Evolutionary conservation across 2,113 vertebrate genomes (phyloP), one percentile per base, ranked within the genome.

Genomic region (Silurus glanis): DNA sequence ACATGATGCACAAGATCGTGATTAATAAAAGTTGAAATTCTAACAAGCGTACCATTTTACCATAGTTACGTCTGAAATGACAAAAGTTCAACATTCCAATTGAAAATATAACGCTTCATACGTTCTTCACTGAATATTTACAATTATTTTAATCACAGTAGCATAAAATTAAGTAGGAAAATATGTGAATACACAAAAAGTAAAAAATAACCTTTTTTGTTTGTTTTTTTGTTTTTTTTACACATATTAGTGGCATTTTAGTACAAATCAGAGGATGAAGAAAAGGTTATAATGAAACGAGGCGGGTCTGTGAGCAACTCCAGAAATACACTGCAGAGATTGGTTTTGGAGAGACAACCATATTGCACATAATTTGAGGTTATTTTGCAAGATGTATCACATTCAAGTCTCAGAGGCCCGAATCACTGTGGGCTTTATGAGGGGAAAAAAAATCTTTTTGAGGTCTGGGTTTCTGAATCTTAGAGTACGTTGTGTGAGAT

Each of bases 301-400:
- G 51, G 71, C 13, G 74, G 37, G 64, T 87, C 28, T 67, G 76
- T 64, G 80, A 74, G 59, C 8, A 49, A 78, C 28, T 81, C 14
- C n/a, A 64, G 45, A 85, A 58, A 76, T 96, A 96, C 95, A 98
- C 96, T 97, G 97, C 95, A 95, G 97, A 98, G 97, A 97, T 96
- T 93, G 91, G 93, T 93, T 95, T 96, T 96, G 96, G 95, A 97
- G 96, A 97, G 97, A 97, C 96, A 97, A 97, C 96, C 80, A 61
- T 99, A 99, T 99, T 99, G 98, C 98, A 99, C 98, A 97, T 97
- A 97, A 96, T 97, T 97, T 97, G 96, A 97, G 96, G 97, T 97
- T 97, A 97, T 98, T 97, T 98, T 97, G 97, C 96, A 97, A 99
- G 97, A 97, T 97, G 97, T 96, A 97, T 98, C 97, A 98, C 97